phyloP scores from a whole-genome alignment of 2,113 vertebrate genomes.

The Elaphurus davidianus region DNA sequence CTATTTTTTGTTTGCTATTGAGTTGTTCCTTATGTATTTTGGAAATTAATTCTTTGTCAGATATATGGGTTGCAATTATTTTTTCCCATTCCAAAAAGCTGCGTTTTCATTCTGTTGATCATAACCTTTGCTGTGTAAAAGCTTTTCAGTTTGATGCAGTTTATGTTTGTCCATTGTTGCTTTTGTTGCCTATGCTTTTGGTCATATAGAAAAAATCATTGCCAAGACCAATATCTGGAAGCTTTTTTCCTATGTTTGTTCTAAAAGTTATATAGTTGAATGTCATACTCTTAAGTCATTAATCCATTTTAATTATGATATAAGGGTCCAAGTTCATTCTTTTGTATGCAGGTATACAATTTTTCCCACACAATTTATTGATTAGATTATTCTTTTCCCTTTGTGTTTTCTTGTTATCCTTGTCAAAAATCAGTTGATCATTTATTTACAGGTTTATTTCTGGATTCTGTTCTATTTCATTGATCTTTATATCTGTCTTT shows the following conservation, averaged over 20 bases:
- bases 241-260: neutral
- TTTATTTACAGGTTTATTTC: neutral
- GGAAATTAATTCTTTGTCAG: neutral
- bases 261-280: neutral
- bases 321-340: neutral
- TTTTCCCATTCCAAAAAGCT: neutral
- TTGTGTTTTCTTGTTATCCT: neutral
- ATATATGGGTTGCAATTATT: neutral
- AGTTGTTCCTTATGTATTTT: neutral
- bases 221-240: neutral
- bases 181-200: neutral
- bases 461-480: neutral
- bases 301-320: neutral
- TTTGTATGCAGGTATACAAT: neutral
- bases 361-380: neutral
- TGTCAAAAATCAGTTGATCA: neutral
- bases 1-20: neutral
- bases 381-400: neutral
- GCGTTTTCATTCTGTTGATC: neutral
- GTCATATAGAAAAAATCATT: neutral
- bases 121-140: neutral
- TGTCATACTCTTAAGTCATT: neutral
- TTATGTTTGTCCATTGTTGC: neutral
- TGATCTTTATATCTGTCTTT: neutral
- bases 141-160: neutral